phyloP scores from a whole-genome alignment of 2,113 vertebrate species.

The Malurus elegans region DNA sequence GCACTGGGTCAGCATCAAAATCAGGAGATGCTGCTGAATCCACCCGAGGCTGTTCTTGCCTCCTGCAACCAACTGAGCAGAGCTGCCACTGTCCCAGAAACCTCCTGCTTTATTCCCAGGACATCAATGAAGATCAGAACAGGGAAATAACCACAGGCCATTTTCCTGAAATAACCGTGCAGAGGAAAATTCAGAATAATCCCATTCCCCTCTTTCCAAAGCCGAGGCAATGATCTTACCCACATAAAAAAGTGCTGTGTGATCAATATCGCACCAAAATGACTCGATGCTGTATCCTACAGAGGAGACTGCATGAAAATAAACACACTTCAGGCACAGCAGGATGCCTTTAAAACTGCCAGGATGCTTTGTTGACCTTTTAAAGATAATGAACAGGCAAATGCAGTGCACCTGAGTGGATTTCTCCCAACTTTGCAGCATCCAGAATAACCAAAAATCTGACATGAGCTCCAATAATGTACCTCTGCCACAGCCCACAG shows the following conservation, averaged over 20 bases:
- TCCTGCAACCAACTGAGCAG: not conserved
- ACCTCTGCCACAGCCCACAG: not conserved
- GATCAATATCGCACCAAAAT: not conserved
- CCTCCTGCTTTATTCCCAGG: not conserved
- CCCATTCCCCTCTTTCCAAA: not conserved
- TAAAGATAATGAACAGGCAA: not conserved
- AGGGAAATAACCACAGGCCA: not conserved
- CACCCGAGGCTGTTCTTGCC: not conserved
- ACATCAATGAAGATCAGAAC: not conserved
- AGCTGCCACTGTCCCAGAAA: not conserved
- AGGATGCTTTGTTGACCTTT: not conserved
- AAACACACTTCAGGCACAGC: not conserved
- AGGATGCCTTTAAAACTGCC: not conserved
- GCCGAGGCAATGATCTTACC: not conserved
- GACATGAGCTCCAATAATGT: not conserved
- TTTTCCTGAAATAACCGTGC: not conserved
- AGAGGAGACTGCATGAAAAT: not conserved
- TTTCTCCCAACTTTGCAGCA: not conserved
- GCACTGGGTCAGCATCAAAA: constrained; percentile 30
- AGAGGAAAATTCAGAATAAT: not conserved
- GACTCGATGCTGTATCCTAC: not conserved
- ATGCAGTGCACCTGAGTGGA: not conserved
- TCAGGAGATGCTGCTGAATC: not conserved
- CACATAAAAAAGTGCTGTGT: not conserved
- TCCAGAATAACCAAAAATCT: not conserved